A percentile compares a stretch with the other conserved stretches of the same genome.
Conservation (phyloP, 2,888 invertebrate genomes). For the Osedax frankpressi region DNA sequence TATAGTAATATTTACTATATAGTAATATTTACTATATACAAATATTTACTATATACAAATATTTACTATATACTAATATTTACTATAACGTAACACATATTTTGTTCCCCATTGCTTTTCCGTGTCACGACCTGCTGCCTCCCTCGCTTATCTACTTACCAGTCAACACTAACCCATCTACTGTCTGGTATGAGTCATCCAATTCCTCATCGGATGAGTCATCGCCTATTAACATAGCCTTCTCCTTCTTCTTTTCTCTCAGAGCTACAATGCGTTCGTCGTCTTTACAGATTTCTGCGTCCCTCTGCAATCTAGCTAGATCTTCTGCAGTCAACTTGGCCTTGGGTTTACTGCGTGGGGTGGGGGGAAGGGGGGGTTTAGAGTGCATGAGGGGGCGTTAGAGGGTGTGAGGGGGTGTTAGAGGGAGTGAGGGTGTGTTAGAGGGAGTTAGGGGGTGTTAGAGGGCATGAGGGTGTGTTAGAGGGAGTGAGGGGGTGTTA, state of each 20-base stretch:
- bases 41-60: too few species aligned
- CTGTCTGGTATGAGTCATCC: too few species aligned
- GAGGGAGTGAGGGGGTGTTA: neutral
- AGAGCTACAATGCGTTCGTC: neutral
- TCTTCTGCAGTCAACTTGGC: neutral
- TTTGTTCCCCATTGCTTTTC: too few species aligned
- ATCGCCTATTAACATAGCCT: neutral
- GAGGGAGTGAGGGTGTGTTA: neutral
- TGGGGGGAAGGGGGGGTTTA: neutral
- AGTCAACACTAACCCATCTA: too few species aligned
- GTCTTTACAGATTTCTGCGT: neutral
- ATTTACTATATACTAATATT: too few species aligned
- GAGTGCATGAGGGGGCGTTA: neutral
- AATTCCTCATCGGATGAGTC: neutral
- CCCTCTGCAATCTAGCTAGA: neutral
- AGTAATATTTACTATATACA: too few species aligned
- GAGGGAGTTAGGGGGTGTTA: neutral
- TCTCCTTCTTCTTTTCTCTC: neutral
- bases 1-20: too few species aligned
- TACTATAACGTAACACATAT: too few species aligned
- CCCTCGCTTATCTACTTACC: too few species aligned
- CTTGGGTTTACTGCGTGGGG: neutral
- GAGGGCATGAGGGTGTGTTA: neutral
- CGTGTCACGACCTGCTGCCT: too few species aligned
- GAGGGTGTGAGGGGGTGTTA: neutral